These are phyloP conservation scores for Chalcis sispes DNA, from an alignment of 2,888 invertebrate species.

Conservation along the genomic window DNA sequence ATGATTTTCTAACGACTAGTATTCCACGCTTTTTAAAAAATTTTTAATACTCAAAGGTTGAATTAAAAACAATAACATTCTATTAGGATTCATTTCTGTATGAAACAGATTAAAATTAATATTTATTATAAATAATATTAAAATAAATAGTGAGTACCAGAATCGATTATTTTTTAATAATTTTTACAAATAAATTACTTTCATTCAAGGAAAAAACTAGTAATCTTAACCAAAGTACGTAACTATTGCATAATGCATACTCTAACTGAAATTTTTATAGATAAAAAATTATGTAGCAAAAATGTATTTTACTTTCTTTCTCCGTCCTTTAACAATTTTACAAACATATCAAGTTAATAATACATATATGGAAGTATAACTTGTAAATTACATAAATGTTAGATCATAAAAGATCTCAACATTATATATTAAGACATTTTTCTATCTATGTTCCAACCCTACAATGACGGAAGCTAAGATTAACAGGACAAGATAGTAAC, in stretches of 20 bases:
- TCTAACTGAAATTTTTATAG: constrained; percentile 3
- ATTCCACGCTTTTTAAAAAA: constrained; percentile 36
- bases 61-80: constrained; percentile 41
- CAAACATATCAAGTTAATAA: constrained; percentile 46
- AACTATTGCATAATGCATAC: constrained; percentile 14
- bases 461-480: constrained; percentile 53
- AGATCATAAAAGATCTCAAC: constrained; percentile 48
- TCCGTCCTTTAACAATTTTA: constrained; percentile 51
- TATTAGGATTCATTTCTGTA: constrained; percentile 31
- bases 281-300: constrained; percentile 29
- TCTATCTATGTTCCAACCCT: constrained; percentile 50
- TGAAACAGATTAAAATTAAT: constrained; percentile 30
- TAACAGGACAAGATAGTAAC: constrained; percentile 38
- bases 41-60: not conserved
- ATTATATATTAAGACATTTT: constrained; percentile 36
- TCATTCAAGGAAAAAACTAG: constrained; percentile 25
- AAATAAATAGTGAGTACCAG: constrained; percentile 40
- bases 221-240: constrained; percentile 12
- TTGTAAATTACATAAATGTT: constrained; percentile 43
- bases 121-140: constrained; percentile 38
- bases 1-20: constrained; percentile 54
- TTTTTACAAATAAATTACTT: constrained; percentile 4
- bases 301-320: constrained; percentile 50
- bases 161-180: constrained; percentile 6
- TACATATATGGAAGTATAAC: constrained; percentile 52